Evolutionary conservation across 2,888 invertebrate species (phyloP).

Genomic region (Lithophane semibrunnea): DNA sequence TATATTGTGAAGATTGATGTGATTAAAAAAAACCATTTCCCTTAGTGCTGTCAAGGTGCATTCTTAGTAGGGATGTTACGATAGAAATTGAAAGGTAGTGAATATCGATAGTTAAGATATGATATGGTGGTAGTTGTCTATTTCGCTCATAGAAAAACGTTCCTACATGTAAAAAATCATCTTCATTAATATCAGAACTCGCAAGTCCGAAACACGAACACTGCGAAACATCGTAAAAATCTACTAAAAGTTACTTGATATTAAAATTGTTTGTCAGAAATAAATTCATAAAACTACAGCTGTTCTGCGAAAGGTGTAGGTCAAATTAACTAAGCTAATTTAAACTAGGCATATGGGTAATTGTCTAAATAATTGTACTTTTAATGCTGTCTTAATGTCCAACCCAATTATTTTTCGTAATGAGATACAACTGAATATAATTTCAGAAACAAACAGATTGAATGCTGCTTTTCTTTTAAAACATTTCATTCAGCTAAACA

Average conservation of each 20-base stretch:
- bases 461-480: not conserved
- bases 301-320: not conserved
- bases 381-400: not conserved
- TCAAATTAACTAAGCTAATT: not conserved
- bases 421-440: not conserved
- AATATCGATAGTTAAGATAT: not conserved
- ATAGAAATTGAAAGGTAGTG: constrained; percentile 59
- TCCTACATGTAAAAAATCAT: not conserved
- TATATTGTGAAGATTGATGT: constrained; percentile 87
- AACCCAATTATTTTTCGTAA: not conserved
- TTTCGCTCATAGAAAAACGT: not conserved
- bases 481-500: not conserved
- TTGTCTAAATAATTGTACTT: not conserved
- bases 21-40: constrained; percentile 89
- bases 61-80: constrained; percentile 76
- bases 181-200: not conserved
- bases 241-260: not conserved
- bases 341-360: not conserved
- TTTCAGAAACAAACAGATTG: not conserved
- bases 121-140: not conserved
- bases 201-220: not conserved
- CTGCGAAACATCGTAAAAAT: too few relatives aligned
- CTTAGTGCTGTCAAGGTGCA: constrained; percentile 89
- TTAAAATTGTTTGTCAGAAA: not conserved
- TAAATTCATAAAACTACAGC: not conserved